Evolutionary conservation across 2,888 invertebrate genomes (phyloP), one percentile per base, ranked within the genome.

Genomic region (Dryomyza anilis): DNA sequence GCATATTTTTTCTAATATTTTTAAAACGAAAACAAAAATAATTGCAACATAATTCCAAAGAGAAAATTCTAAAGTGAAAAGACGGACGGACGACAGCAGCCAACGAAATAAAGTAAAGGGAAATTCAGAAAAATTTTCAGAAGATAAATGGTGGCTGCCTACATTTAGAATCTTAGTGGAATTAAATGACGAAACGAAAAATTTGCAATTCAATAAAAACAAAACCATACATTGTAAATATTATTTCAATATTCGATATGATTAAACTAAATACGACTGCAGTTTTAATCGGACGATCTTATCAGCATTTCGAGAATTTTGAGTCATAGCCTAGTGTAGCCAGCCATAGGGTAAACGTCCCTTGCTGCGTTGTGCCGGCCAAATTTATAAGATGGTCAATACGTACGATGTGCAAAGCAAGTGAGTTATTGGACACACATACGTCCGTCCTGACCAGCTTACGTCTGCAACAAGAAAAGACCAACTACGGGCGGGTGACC

Each of bases 31-130:
- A 65, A 30, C 23, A 46, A 65, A 64, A 63, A 70, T 33, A 65
- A 33, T 59, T 55, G 55, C 33, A 12, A 43, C 50, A 66, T 57
- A 56, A 45, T 64, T 64, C 45, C 46, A 23, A 73, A 72, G 71
- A 72, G 70, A 77, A 78, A 76, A 78, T 77, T 79, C 73, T 72
- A 62, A 71, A 74, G 72, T 73, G 73, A 76, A 78, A 77, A 78
- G 73, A 57, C 52, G 53, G 27, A 21, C n/a, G n/a, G n/a, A n/a
- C n/a, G n/a, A n/a, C n/a, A 55, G 33, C n/a, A 43, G 62, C 63
- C 4, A 25, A 36, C 62, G 27, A 23, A 10, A 64, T 64, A 23
- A 43, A 58, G 25, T 29, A 63, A 64, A 64, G 45, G 67, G 63
- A 30, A 65, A 50, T 58, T 29, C 63, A 53, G 67, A 66, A 63